A percentile compares a stretch with the other conserved stretches of the same genome.
Conservation (phyloP, 2,797 vertebrate genomes). For the Sus cebifrons region DNA sequence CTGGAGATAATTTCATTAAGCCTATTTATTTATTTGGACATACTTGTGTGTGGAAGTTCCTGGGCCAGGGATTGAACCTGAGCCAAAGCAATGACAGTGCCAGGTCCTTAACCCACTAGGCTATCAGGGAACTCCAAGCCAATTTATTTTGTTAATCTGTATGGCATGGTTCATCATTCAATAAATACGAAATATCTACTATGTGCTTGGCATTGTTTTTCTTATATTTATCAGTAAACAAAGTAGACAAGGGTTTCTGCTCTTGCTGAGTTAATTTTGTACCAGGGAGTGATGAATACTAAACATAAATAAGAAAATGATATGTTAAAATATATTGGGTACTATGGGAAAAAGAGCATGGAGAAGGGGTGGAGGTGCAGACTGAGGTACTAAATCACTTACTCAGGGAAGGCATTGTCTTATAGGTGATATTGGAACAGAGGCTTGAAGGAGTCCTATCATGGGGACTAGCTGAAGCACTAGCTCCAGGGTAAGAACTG, state of each 20-base stretch:
- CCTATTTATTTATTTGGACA: background rate
- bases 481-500: background rate
- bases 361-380: background rate
- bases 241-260: background rate
- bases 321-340: background rate
- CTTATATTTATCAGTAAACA: background rate
- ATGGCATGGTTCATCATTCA: background rate
- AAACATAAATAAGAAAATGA: background rate
- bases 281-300: background rate
- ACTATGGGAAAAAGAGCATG: background rate
- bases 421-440: background rate
- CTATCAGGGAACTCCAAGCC: background rate
- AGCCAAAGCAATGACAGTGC: no score
- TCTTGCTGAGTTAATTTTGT: background rate
- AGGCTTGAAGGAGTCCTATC: background rate
- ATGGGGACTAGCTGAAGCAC: background rate
- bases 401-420: background rate
- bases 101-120: no score
- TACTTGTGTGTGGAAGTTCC: no score
- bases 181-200: slow-evolving; percentile 4
- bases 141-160: background rate
- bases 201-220: background rate
- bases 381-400: background rate
- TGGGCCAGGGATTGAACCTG: no score
- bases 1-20: slow-evolving; percentile 9